Evolutionary conservation across 2,797 vertebrate species (phyloP).

Genomic region (Pteropus rufus): DNA sequence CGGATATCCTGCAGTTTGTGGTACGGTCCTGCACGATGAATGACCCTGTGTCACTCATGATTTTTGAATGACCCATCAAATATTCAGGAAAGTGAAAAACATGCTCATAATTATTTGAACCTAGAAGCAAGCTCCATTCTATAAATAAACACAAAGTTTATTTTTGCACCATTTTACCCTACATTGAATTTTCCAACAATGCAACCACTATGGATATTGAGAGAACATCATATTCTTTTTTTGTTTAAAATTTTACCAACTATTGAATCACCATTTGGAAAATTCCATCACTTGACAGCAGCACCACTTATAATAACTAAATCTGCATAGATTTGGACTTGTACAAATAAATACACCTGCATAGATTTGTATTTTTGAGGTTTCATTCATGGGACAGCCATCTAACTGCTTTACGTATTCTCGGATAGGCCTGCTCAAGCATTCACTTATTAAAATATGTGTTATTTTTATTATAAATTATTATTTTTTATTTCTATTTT

Average conservation of each 20-base stretch:
- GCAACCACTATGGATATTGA: not conserved
- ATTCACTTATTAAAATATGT: not conserved
- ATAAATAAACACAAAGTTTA: not conserved
- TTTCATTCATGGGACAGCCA: not conserved
- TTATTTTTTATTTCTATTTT: not conserved
- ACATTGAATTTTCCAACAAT: not conserved
- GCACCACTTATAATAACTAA: not conserved
- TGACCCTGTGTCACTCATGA: not conserved
- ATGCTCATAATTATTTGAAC: not conserved
- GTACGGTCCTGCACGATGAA: not conserved
- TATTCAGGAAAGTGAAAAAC: not conserved
- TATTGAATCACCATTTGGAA: not conserved
- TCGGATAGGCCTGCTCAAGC: not conserved
- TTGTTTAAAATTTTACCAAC: not conserved
- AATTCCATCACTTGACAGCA: not conserved
- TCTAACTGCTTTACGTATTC: not conserved
- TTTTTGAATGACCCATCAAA: not conserved
- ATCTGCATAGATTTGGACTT: not conserved
- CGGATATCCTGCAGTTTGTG: not conserved
- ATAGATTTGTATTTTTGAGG: not conserved
- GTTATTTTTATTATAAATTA: not conserved
- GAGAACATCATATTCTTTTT: not conserved
- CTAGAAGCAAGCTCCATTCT: not conserved
- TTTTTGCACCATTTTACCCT: not conserved
- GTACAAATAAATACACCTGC: not conserved